Evolutionary conservation across 2,888 invertebrate genomes (phyloP).

Genomic region (Himalopsyche tibetana): DNA sequence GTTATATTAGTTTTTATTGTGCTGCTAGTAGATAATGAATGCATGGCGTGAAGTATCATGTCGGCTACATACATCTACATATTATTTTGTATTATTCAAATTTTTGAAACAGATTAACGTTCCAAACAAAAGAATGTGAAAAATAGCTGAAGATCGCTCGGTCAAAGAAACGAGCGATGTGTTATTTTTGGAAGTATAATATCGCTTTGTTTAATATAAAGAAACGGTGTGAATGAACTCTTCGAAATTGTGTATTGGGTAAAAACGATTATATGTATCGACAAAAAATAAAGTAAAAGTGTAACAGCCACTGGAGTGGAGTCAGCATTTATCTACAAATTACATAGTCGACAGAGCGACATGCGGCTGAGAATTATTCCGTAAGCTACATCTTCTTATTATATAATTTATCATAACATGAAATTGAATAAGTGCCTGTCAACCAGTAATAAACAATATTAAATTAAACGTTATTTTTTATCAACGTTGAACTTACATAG

Average conservation of each 20-base stretch:
- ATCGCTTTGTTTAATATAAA: background rate
- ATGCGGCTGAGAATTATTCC: slow-evolving; percentile 5
- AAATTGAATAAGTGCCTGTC: too few species aligned
- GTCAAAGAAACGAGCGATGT: background rate
- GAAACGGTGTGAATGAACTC: slow-evolving; percentile 35
- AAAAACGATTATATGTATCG: slow-evolving; percentile 7
- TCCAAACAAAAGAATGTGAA: slow-evolving; percentile 9
- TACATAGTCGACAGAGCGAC: slow-evolving; percentile 35
- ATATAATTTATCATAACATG: too few species aligned
- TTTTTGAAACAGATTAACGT: slow-evolving; percentile 14
- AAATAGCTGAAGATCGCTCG: slow-evolving; percentile 1
- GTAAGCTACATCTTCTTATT: background rate
- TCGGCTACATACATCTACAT: too few species aligned
- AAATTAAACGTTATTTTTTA: too few species aligned
- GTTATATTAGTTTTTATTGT: too few species aligned
- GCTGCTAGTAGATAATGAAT: too few species aligned
- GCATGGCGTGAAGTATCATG: too few species aligned
- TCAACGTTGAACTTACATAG: too few species aligned
- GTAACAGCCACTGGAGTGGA: slow-evolving; percentile 13
- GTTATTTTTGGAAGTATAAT: slow-evolving; percentile 9
- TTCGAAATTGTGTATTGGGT: background rate
- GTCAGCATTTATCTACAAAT: slow-evolving; percentile 38
- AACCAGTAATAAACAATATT: too few species aligned
- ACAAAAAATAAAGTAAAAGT: slow-evolving; percentile 38
- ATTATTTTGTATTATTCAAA: slow-evolving; percentile 1